Percentiles rank a stretch among this genome's conserved stretches.
These are phyloP conservation scores for Melipona bicolor DNA, from an alignment of 2,888 invertebrate genomes.

Conservation along the genomic window DNA sequence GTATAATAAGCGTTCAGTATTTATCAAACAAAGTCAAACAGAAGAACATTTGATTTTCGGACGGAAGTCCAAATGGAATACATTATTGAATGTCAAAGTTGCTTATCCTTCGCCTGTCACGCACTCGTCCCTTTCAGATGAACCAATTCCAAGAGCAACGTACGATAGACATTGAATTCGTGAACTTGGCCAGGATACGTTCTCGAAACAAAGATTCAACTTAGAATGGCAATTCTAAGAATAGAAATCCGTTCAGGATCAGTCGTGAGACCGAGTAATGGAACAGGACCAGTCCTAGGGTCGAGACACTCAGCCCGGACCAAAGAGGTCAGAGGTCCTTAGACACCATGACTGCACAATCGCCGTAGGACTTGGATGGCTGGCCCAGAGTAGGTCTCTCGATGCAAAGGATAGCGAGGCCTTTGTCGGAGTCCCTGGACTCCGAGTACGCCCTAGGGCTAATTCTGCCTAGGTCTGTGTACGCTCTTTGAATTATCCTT, in stretches of 20 bases:
- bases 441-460: background rate
- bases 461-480: background rate
- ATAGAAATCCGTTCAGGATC: background rate
- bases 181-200: background rate
- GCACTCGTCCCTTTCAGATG: background rate
- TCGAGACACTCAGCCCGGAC: conserved; percentile 3
- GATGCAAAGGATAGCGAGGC: background rate
- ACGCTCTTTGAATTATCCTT: background rate
- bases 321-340: background rate
- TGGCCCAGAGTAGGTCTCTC: background rate
- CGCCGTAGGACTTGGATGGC: conserved; percentile 7
- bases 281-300: background rate
- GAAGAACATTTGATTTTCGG: no score
- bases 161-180: background rate
- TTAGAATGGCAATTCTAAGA: background rate
- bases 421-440: background rate
- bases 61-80: background rate
- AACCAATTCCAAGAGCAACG: background rate
- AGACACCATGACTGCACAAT: background rate
- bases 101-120: background rate
- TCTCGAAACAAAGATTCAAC: background rate
- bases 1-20: no score
- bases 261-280: background rate
- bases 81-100: background rate
- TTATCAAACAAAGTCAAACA: no score